Evolutionary conservation across 37 sponge, comb jelly and placozoan species (phyloP).

Genomic region (Ianthella basta): DNA sequence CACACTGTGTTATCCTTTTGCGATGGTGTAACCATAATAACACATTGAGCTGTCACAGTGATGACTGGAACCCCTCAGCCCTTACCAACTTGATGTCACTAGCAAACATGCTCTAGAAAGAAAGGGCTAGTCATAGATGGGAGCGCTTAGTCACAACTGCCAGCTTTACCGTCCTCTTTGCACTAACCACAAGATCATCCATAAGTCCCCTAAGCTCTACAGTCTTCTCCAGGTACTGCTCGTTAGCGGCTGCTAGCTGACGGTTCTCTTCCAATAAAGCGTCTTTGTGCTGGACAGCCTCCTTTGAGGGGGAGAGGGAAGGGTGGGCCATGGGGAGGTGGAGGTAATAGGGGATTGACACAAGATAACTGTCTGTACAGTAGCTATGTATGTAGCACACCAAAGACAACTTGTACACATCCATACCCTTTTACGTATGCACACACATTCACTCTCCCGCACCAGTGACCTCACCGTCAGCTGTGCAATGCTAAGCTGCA

Average conservation of each 20-base stretch:
- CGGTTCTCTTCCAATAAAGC: conserved; percentile 44
- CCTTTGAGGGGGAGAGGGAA: background rate
- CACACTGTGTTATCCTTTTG: too few relatives aligned
- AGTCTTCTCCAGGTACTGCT: conserved; percentile 38
- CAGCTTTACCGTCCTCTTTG: background rate
- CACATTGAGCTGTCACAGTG: too few relatives aligned
- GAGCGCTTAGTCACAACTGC: too few relatives aligned
- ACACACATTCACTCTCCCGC: background rate
- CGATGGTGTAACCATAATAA: too few relatives aligned
- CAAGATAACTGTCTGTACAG: too few relatives aligned
- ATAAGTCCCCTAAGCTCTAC: conserved; percentile 45
- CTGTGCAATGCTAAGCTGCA: background rate
- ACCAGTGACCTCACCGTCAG: too few relatives aligned
- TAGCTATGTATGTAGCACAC: too few relatives aligned
- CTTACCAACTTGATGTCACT: too few relatives aligned
- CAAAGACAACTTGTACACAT: too few relatives aligned
- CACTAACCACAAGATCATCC: conserved; percentile 38
- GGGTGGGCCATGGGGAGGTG: background rate
- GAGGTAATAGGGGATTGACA: background rate
- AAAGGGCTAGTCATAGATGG: too few relatives aligned
- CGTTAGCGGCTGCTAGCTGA: conserved; percentile 43
- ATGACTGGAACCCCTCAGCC: too few relatives aligned
- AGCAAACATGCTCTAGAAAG: too few relatives aligned
- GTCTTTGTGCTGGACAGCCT: background rate
- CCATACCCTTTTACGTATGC: background rate